phyloP scores from a whole-genome alignment of 2,888 invertebrate genomes.

The Caenorhabditis angaria region DNA sequence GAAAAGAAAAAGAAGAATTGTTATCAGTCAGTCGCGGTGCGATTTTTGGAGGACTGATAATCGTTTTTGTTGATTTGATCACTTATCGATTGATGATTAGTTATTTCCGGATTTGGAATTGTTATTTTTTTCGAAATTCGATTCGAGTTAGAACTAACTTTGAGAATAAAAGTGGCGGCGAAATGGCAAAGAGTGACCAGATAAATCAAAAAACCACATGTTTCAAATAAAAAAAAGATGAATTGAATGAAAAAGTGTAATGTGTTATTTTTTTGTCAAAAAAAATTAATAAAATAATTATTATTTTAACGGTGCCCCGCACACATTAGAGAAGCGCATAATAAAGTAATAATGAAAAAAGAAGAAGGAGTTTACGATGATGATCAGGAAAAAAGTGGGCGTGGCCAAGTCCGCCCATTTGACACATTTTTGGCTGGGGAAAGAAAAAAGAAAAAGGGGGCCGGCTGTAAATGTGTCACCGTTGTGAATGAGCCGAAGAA shows the following conservation, averaged over 20 bases:
- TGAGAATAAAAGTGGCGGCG: neutral
- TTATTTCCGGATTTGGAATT: neutral
- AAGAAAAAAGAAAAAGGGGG: too few relatives aligned
- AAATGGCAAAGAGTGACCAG: neutral
- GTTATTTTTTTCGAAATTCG: too few relatives aligned
- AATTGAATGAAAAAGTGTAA: neutral
- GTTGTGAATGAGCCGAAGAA: neutral
- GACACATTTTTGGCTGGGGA: too few relatives aligned
- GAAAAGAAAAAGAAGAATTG: neutral
- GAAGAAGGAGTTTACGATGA: neutral
- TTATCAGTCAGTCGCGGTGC: neutral
- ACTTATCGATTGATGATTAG: constrained; percentile 2
- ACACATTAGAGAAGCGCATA: neutral
- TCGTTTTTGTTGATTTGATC: constrained; percentile 4
- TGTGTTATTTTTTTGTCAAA: too few relatives aligned
- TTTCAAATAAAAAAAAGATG: neutral
- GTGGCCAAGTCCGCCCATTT: neutral
- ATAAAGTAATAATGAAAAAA: neutral
- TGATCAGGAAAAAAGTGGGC: neutral
- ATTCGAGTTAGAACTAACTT: too few relatives aligned
- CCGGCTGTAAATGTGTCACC: neutral
- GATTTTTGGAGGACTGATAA: constrained; percentile 3
- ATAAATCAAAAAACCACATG: constrained; percentile 1
- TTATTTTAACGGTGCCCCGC: neutral
- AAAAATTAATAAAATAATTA: neutral